Percentiles rank a stretch among this genome's conserved stretches.
phyloP scores from a whole-genome alignment of 2,113 vertebrate genomes.

The Tauraco erythrolophus region DNA sequence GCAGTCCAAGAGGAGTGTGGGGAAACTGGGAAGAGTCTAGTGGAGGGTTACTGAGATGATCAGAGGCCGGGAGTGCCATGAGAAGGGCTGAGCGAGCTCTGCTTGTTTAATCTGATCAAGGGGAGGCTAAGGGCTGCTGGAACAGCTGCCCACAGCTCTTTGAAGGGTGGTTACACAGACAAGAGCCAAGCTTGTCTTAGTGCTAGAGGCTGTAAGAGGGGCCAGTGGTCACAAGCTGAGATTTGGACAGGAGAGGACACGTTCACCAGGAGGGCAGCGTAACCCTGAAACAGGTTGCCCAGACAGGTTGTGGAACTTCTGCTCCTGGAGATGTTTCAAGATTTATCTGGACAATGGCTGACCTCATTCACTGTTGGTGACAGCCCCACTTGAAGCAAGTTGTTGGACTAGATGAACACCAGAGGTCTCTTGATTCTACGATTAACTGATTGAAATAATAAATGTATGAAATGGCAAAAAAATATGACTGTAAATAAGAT shows the following conservation, averaged over 20 bases:
- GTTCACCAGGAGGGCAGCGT: neutral
- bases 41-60: neutral
- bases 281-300: neutral
- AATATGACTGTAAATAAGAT: neutral
- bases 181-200: neutral
- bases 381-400: neutral
- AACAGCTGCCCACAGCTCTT: neutral
- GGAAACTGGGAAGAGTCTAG: neutral
- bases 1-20: neutral
- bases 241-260: neutral
- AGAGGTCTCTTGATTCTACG: neutral
- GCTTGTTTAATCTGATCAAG: neutral
- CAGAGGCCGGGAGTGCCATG: neutral
- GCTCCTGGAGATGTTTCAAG: neutral
- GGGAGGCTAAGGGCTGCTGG: neutral
- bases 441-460: neutral
- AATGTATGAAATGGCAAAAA: neutral
- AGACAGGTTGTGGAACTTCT: neutral
- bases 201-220: neutral
- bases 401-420: neutral
- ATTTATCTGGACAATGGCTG: neutral
- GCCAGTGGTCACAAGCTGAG: neutral
- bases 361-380: neutral
- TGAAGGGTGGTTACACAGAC: neutral
- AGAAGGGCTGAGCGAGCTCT: neutral